These are phyloP conservation scores for Phyto melanocephala DNA, from an alignment of 2,888 invertebrate species.

Conservation along the genomic window DNA sequence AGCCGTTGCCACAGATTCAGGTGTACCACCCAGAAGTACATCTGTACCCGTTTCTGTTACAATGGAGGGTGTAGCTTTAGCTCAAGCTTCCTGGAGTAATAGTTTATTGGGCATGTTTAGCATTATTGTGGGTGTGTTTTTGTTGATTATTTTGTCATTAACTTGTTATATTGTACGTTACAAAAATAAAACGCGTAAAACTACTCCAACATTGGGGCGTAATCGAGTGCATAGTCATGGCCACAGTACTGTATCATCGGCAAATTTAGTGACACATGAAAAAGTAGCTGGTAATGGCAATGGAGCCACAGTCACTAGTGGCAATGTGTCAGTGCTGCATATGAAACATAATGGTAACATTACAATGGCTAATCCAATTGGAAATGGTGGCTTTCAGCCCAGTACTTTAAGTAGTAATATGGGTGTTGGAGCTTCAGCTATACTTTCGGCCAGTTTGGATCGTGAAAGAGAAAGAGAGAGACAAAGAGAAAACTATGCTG, in stretches of 20 bases:
- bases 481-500: slow-evolving; percentile 79
- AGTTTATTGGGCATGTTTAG: slow-evolving; percentile 82
- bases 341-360: slow-evolving; percentile 75
- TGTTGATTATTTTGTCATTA: slow-evolving; percentile 86
- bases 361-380: slow-evolving; percentile 75
- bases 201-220: slow-evolving; percentile 72
- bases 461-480: slow-evolving; percentile 77
- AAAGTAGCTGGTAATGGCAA: slow-evolving; percentile 73
- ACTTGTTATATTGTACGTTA: slow-evolving; percentile 88
- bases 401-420: slow-evolving; percentile 81
- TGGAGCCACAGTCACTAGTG: slow-evolving; percentile 72
- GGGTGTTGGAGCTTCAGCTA: slow-evolving; percentile 82
- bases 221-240: slow-evolving; percentile 78
- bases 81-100: slow-evolving; percentile 79
- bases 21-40: slow-evolving; percentile 88
- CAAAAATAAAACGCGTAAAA: slow-evolving; percentile 76
- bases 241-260: slow-evolving; percentile 77
- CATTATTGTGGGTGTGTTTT: slow-evolving; percentile 85
- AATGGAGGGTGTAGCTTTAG: slow-evolving; percentile 79
- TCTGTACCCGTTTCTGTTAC: slow-evolving; percentile 85
- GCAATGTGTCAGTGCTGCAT: slow-evolving; percentile 73
- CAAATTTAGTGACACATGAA: slow-evolving; percentile 77
- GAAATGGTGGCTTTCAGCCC: slow-evolving; percentile 72
- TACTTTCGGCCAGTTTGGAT: slow-evolving; percentile 81
- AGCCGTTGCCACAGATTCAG: slow-evolving; percentile 91